Evolutionary conservation across 1,140 invertebrate genomes (phyloP).

Genomic region (Melitaea cinxia): DNA sequence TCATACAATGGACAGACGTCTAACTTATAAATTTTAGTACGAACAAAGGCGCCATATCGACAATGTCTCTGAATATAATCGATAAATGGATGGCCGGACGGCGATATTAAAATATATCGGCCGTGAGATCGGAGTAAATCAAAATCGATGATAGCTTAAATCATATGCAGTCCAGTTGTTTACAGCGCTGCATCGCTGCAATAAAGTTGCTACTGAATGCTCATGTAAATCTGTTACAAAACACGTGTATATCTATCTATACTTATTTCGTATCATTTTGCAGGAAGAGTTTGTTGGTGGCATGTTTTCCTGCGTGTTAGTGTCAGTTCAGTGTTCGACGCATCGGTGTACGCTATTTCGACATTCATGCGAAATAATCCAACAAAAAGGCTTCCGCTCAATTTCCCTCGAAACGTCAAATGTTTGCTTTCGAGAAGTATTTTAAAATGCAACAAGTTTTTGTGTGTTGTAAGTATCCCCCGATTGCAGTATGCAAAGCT

Average conservation of each 20-base stretch:
- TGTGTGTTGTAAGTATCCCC: slow-evolving; percentile 55
- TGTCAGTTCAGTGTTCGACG: slow-evolving; percentile 31
- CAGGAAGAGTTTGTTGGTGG: slow-evolving; percentile 30
- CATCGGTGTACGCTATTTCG: slow-evolving; percentile 28
- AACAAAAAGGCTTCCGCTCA: slow-evolving; percentile 67
- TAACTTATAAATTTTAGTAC: slow-evolving; percentile 78
- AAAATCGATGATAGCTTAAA: slow-evolving; percentile 69
- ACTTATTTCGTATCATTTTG: slow-evolving; percentile 2
- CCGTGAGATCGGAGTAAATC: slow-evolving; percentile 69
- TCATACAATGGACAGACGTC: slow-evolving; percentile 70
- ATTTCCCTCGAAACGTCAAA: slow-evolving; percentile 75
- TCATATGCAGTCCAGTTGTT: slow-evolving; percentile 51
- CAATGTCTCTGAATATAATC: slow-evolving; percentile 70
- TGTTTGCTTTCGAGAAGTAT: slow-evolving; percentile 73
- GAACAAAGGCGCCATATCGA: slow-evolving; percentile 79
- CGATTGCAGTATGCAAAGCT: slow-evolving; percentile 71
- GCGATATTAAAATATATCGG: slow-evolving; percentile 76
- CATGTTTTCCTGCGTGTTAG: slow-evolving; percentile 19
- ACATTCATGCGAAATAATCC: slow-evolving; percentile 32
- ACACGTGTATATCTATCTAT: slow-evolving; percentile 24
- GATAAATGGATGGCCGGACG: slow-evolving; percentile 59
- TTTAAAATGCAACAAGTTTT: slow-evolving; percentile 79
- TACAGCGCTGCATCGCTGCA: slow-evolving; percentile 35
- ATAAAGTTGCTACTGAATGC: slow-evolving; percentile 48
- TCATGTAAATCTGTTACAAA: slow-evolving; percentile 25